Evolutionary conservation across 1,140 invertebrate species (phyloP), one percentile per base, ranked within the genome.

Genomic region (Pristionchus pacificus): DNA sequence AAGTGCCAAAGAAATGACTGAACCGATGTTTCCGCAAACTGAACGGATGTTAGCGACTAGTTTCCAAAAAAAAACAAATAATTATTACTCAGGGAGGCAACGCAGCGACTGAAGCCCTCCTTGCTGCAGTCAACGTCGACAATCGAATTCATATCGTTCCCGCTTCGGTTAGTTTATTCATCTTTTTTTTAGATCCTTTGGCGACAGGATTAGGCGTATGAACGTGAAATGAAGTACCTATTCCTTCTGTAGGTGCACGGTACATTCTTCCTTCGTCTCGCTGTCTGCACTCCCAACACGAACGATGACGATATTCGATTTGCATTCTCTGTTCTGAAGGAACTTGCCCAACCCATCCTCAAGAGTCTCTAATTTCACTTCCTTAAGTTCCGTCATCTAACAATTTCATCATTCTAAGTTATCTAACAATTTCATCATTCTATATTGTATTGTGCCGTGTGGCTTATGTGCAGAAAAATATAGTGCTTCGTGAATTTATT

Each of bases 111-210:
- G 89, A 91, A 78, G 85, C 88, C 70, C 85, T 97, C 2, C 84
- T 93, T 25, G 89, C 91, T 64, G 87, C 87, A 71, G 85, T 98
- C 33, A 92, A 90, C 76, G 87, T 88, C 15, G 89, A 90, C 68
- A 91, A 91, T 77, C 88, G 91, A 72, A 89, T 97, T 58, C 95
- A 93, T 81, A 86, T 96, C 78, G 89, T 94, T 0, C 89, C 91
- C 1, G 91, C 91, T 0, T 89, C 86, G 33, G 88, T 90, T 67
- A 85, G 57, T 69, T 65, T 31, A 60, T 60, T 60, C 3, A 60
- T 60, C 6, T 10, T 60, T 10, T 10, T 24, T 25, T 24, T 6
- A 24, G 3, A n/a, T n/a, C n/a, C n/a, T n/a, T n/a, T n/a, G n/a
- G n/a, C n/a, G n/a, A n/a, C n/a, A n/a, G n/a, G n/a, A n/a, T n/a